A percentile compares a stretch with the other conserved stretches of the same genome.
These are phyloP conservation scores for Gobio occitaniae DNA, from an alignment of 2,797 vertebrate species.

Conservation along the genomic window DNA sequence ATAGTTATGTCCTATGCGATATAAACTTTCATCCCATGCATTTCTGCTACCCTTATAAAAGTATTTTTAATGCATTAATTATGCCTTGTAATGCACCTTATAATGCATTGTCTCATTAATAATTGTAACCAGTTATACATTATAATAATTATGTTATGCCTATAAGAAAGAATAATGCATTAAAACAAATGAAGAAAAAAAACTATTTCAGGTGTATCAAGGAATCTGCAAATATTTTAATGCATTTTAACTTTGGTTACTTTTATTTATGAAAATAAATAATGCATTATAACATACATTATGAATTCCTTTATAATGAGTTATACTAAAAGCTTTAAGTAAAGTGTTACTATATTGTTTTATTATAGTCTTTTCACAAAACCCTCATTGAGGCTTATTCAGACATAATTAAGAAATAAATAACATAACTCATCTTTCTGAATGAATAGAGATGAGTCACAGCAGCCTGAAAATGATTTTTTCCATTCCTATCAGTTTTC, in stretches of 20 bases:
- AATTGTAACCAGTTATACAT: no score
- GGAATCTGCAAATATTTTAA: no score
- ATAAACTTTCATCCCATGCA: background rate
- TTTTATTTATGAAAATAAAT: background rate
- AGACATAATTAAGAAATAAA: background rate
- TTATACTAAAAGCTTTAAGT: background rate
- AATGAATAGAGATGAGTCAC: background rate
- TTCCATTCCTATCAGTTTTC: background rate
- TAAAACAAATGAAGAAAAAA: no score
- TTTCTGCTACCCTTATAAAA: background rate
- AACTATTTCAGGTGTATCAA: no score
- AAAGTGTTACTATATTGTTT: background rate
- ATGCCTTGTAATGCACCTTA: no score
- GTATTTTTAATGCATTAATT: background rate
- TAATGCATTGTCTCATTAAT: no score
- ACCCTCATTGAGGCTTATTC: background rate
- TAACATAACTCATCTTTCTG: background rate
- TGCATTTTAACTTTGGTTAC: background rate
- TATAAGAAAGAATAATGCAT: no score
- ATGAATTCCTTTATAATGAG: background rate
- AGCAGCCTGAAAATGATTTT: background rate
- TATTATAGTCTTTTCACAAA: background rate
- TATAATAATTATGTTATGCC: no score
- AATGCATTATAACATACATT: background rate
- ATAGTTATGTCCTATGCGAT: conserved; percentile 1